Evolutionary conservation across 2,113 vertebrate genomes (phyloP).

Genomic region (Carollia perspicillata): DNA sequence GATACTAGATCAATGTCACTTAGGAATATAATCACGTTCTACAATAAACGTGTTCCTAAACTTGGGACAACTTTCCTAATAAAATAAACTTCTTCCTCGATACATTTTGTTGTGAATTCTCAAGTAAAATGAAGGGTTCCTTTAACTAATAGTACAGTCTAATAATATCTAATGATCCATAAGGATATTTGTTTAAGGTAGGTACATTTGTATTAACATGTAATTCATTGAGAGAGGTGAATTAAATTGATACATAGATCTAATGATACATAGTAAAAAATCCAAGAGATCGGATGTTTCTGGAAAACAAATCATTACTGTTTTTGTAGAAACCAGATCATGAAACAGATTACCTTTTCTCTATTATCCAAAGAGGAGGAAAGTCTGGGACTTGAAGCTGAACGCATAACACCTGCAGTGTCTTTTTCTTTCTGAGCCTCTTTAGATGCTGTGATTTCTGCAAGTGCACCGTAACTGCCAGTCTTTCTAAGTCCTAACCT

Average conservation of each 20-base stretch:
- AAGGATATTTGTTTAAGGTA: neutral
- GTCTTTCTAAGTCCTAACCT: slow-evolving; percentile 95
- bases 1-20: neutral
- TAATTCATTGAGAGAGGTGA: neutral
- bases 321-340: neutral
- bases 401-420: slow-evolving; percentile 94
- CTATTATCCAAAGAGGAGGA: slow-evolving; percentile 97
- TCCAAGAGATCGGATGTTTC: neutral
- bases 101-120: neutral
- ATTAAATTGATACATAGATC: neutral
- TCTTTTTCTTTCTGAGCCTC: slow-evolving; percentile 97
- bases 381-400: slow-evolving; percentile 97
- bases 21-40: neutral
- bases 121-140: neutral
- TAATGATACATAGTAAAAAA: neutral
- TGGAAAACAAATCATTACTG: neutral
- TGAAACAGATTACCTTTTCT: slow-evolving; percentile 87
- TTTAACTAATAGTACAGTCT: neutral
- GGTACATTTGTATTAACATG: neutral
- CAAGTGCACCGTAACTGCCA: slow-evolving; percentile 96
- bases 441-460: slow-evolving; percentile 96
- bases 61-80: neutral
- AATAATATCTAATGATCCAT: neutral
- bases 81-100: neutral
- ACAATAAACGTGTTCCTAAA: neutral